Percentiles rank a stretch among this genome's conserved stretches.
Conservation (phyloP, 53 echinoderm and acorn worm genomes). For the Pentamera pediparva region DNA sequence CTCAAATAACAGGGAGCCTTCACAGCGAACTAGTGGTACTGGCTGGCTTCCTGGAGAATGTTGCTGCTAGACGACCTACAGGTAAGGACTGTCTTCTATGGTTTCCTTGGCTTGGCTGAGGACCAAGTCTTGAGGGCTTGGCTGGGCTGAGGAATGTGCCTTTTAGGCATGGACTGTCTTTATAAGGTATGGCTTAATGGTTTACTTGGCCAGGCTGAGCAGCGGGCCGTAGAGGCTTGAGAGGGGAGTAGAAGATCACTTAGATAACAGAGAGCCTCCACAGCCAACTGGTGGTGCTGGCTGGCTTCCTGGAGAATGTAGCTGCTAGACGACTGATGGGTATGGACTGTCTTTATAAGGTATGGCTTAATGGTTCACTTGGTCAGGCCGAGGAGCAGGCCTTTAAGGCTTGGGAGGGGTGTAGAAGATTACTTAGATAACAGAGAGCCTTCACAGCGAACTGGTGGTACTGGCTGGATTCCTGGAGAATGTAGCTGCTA, state of each 20-base stretch:
- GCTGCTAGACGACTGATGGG: slow-evolving; percentile 69
- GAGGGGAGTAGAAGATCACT: slow-evolving; percentile 74
- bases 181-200: too few relatives aligned
- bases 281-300: slow-evolving; percentile 62
- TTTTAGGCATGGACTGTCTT: too few relatives aligned
- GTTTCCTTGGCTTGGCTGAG: too few relatives aligned
- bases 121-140: too few relatives aligned
- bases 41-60: slow-evolving; percentile 69
- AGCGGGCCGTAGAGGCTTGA: too few relatives aligned
- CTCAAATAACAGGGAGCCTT: slow-evolving; percentile 76
- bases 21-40: slow-evolving; percentile 68
- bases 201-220: too few relatives aligned
- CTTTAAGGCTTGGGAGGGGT: too few relatives aligned
- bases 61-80: slow-evolving; percentile 67
- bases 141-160: too few relatives aligned
- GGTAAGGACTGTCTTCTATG: slow-evolving; percentile 39
- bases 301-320: slow-evolving; percentile 73
- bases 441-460: slow-evolving; percentile 65
- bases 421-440: slow-evolving; percentile 68
- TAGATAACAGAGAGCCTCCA: slow-evolving; percentile 78
- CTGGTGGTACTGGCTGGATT: slow-evolving; percentile 59
- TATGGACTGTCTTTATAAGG: too few relatives aligned
- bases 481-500: slow-evolving; percentile 60
- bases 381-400: too few relatives aligned
- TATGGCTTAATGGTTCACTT: too few relatives aligned